phyloP scores from a whole-genome alignment of 35 echinoderm and acorn worm species.

The Ophioderma brevispina region DNA sequence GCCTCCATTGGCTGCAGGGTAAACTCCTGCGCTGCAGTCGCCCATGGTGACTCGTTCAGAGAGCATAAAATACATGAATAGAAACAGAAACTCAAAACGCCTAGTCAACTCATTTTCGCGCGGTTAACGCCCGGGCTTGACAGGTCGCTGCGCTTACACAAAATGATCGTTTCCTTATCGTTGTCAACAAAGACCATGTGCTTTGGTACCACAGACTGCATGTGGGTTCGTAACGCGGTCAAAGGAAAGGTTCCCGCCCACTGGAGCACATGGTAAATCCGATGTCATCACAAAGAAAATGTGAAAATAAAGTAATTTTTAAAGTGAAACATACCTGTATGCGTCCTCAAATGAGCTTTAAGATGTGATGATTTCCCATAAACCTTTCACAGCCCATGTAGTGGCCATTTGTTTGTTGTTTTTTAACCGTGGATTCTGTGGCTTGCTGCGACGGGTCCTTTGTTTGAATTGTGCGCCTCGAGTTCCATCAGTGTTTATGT shows the following conservation, averaged over 20 bases:
- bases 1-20: no score
- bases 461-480: conserved; percentile 30
- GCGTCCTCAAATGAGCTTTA: conserved; percentile 94
- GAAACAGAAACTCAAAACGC: no score
- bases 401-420: conserved; percentile 92
- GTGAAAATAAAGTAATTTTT: neutral
- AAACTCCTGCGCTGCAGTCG: no score
- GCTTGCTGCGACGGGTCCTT: conserved; percentile 50
- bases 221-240: neutral
- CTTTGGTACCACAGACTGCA: neutral
- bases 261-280: neutral
- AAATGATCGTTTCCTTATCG: neutral
- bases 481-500: neutral
- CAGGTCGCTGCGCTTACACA: neutral
- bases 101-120: neutral
- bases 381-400: conserved; percentile 90
- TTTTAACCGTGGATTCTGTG: conserved; percentile 63
- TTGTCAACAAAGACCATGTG: conserved; percentile 12
- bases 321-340: conserved; percentile 73
- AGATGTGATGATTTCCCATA: conserved; percentile 99
- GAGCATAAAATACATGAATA: no score
- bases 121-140: neutral
- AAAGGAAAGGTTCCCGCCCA: neutral
- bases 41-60: no score
- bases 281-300: neutral